phyloP scores from a whole-genome alignment of 2,797 vertebrate species.

The Prionace glauca region DNA sequence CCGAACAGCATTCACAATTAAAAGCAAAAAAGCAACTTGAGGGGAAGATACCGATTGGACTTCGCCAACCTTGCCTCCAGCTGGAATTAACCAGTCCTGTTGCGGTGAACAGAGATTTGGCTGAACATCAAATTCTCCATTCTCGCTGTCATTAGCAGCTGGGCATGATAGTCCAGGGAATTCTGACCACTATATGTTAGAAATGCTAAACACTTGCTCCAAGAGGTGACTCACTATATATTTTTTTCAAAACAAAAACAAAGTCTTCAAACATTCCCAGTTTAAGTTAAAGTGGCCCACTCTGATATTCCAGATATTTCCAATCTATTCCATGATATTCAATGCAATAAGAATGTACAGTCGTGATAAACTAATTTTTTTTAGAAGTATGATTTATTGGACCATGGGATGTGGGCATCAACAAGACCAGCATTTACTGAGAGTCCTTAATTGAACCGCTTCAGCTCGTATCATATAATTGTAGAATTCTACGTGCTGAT shows the following conservation, averaged over 20 bases:
- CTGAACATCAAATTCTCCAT: too few relatives aligned
- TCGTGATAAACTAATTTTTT: neutral
- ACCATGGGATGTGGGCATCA: neutral
- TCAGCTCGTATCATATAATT: too few relatives aligned
- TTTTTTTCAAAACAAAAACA: neutral
- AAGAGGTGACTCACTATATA: neutral
- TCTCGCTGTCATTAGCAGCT: too few relatives aligned
- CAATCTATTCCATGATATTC: neutral
- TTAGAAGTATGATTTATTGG: too few relatives aligned
- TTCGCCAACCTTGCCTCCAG: too few relatives aligned
- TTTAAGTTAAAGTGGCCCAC: neutral
- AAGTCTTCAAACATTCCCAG: neutral
- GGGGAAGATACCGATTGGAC: neutral
- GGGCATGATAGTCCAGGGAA: too few relatives aligned
- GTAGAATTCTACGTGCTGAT: too few relatives aligned
- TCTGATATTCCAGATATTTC: neutral
- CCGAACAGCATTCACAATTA: neutral
- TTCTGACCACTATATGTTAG: neutral
- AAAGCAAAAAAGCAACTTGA: neutral
- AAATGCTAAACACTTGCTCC: neutral
- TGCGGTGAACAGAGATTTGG: too few relatives aligned
- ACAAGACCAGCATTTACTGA: neutral
- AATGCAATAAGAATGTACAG: neutral
- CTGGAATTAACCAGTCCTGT: too few relatives aligned
- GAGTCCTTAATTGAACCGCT: neutral